Evolutionary conservation across 92 coral and sea anemone species (phyloP).

Genomic region (Siderastrea siderea): DNA sequence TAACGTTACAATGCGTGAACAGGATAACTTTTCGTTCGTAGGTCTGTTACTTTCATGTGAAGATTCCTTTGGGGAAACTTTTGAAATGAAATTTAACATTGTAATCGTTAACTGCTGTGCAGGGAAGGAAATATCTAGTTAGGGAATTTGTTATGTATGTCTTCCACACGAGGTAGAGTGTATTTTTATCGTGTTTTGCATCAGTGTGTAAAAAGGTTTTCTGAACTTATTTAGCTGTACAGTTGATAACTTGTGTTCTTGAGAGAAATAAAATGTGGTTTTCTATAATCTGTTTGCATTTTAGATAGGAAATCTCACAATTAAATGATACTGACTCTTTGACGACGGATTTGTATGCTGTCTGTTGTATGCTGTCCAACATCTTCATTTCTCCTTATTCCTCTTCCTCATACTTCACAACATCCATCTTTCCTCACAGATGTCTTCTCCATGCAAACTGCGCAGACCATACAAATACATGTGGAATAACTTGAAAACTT

Average conservation of each 20-base stretch:
- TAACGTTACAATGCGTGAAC: background rate
- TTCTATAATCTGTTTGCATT: background rate
- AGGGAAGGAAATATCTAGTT: background rate
- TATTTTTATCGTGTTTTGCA: constrained; percentile 44
- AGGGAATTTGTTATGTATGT: background rate
- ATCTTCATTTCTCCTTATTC: no score
- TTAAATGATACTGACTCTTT: no score
- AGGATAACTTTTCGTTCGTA: background rate
- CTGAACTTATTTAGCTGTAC: constrained; percentile 19
- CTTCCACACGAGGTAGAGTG: constrained; percentile 24
- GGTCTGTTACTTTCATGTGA: background rate
- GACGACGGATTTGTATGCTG: no score
- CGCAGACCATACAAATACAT: no score
- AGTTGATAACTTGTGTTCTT: background rate
- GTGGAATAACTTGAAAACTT: no score
- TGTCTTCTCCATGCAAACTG: no score
- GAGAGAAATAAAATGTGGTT: constrained; percentile 33
- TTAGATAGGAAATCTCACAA: background rate
- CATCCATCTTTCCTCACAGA: no score
- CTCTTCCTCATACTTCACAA: no score
- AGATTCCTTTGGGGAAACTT: background rate
- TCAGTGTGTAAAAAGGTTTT: constrained; percentile 21
- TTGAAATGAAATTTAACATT: background rate
- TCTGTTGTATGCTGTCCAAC: no score
- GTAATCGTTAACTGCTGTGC: constrained; percentile 23